Conservation (phyloP, 2,797 vertebrate genomes). For the Allobates femoralis region DNA sequence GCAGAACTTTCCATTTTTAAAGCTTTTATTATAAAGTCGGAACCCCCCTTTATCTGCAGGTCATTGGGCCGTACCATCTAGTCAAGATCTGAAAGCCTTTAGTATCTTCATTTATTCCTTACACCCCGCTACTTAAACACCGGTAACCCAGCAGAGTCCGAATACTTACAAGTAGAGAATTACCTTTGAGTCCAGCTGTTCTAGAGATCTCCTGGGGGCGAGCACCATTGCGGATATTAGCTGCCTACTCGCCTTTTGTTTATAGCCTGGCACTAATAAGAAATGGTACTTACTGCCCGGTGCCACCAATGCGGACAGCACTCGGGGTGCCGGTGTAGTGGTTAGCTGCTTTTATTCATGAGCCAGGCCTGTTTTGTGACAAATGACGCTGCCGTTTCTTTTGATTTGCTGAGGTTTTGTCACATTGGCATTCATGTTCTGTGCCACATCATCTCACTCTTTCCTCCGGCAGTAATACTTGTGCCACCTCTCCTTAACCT, state of each 20-base stretch:
- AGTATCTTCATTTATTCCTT: not conserved
- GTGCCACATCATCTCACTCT: not conserved
- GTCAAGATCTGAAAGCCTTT: not conserved
- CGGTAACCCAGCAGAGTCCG: not conserved
- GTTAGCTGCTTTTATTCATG: not conserved
- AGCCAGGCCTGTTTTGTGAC: not conserved
- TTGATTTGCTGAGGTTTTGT: not conserved
- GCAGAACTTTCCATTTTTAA: not conserved
- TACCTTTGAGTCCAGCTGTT: conserved; percentile 11
- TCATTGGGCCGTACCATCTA: not conserved
- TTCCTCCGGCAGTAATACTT: not conserved
- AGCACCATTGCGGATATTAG: not conserved
- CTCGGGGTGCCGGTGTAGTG: not conserved
- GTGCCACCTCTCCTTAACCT: not conserved
- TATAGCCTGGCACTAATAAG: not conserved
- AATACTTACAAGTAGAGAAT: not conserved
- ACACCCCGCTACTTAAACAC: not conserved
- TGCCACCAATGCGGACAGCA: not conserved
- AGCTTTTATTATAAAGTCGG: not conserved
- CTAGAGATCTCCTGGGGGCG: not conserved
- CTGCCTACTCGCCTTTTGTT: not conserved
- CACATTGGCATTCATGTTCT: not conserved
- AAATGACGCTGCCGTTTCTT: no score
- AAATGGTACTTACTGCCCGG: not conserved
- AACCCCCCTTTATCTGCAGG: not conserved